Evolutionary conservation across 1,140 invertebrate species (phyloP).

Genomic region (Drosophila pectinifera): DNA sequence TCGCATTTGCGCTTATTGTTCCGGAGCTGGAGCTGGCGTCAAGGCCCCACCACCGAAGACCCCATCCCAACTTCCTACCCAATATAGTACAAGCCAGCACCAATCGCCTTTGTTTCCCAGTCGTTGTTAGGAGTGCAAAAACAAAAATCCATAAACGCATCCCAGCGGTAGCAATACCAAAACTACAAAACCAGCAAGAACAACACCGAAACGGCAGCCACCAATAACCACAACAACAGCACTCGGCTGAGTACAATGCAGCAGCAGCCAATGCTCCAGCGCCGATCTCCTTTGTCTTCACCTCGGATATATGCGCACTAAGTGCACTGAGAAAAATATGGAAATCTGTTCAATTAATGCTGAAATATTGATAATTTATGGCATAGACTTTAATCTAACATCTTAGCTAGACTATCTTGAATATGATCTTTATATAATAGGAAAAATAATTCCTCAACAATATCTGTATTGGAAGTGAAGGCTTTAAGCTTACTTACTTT

Average conservation of each 20-base stretch:
- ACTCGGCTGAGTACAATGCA: slow-evolving; percentile 27
- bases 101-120: slow-evolving; percentile 60
- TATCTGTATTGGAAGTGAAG: too few species aligned
- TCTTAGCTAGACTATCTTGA: too few species aligned
- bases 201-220: slow-evolving; percentile 49
- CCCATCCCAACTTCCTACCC: slow-evolving; percentile 28
- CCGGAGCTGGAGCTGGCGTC: slow-evolving; percentile 58
- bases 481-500: too few species aligned
- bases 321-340: not conserved
- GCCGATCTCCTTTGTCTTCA: slow-evolving; percentile 55
- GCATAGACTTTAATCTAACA: too few species aligned
- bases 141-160: slow-evolving; percentile 74
- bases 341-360: not conserved
- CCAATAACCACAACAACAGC: slow-evolving; percentile 48
- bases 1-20: slow-evolving; percentile 76
- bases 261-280: slow-evolving; percentile 17
- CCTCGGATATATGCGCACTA: slow-evolving; percentile 9
- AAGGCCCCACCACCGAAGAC: slow-evolving; percentile 25
- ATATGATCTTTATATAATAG: not conserved
- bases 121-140: slow-evolving; percentile 66
- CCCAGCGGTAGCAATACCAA: slow-evolving; percentile 55
- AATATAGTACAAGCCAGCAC: slow-evolving; percentile 19
- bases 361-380: not conserved
- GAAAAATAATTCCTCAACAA: too few species aligned
- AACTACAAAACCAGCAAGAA: not conserved